Base-by-base conservation (phyloP, 2,113 vertebrate genomes). In the Aegithalos caudatus region DNA sequence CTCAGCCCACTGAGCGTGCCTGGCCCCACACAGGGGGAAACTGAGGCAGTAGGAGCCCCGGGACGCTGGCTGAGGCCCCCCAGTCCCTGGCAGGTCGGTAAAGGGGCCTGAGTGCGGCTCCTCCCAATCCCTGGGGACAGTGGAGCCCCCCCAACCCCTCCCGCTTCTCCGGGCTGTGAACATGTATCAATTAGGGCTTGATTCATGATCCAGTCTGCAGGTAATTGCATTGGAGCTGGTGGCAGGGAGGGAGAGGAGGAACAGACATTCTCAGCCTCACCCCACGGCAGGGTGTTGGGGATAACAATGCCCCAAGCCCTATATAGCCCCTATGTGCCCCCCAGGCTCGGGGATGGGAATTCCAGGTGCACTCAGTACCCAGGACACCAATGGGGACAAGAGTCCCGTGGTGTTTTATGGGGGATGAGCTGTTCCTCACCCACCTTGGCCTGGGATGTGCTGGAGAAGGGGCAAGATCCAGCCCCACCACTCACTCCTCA, bases 151-250 rank as follows among this genome's bases (percentile, higher is more conserved):
- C 8, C 57, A 20, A 7, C 24, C 53, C 45, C 19, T 38, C 70
- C 84, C 40, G 50, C 29, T 66, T 9, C 8, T 53, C 73, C 83
- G 66, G 82, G 66, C 91, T 71, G 86, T 76, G 28, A 81, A 94
- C 91, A n/a, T 71, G 4, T 72, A 86, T 86, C 89, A 94, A 61
- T 96, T 92, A 95, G 60, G 25, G 37, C 2, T 42, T 88, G 96
- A 96, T 86, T 83, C 35, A 94, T 38, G 38, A 38, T 14, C 44
- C 54, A 40, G 77, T 25, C 86, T 61, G 60, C 25, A 5, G n/a
- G 18, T 81, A 94, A 96, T 94, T 81, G 56, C 72, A 57, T n/a
- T 61, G 83, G 40, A 67, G 73, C 40, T 28, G 33, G 45, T 37
- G 35, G 65, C 48, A 7, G 67, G 20, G 88, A 47, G 53, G 19